Evolutionary conservation across 1,140 invertebrate species (phyloP).

Genomic region (Chironomus striatipennis): DNA sequence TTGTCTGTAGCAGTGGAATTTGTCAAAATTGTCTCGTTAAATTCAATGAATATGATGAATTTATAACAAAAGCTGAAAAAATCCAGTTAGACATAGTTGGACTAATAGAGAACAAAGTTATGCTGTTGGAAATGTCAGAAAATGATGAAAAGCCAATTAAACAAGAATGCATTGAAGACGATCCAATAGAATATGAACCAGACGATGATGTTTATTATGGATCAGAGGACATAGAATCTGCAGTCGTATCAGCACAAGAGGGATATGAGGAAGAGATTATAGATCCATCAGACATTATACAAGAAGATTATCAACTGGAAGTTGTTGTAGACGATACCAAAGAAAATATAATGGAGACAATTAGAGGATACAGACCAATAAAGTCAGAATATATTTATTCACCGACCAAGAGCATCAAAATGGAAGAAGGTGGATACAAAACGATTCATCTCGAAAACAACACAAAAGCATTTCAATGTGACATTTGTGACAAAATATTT

Average conservation of each 20-base stretch:
- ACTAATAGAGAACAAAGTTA: not conserved
- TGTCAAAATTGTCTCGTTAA: slow-evolving; percentile 1
- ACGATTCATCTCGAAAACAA: not conserved
- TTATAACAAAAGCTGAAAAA: not conserved
- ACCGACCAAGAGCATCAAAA: not conserved
- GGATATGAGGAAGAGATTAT: not conserved
- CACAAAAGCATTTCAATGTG: not conserved
- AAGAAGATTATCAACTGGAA: not conserved
- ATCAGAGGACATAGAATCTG: not conserved
- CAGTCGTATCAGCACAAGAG: not conserved
- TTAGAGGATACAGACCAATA: not conserved
- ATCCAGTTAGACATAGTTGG: not conserved
- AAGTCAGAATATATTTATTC: not conserved
- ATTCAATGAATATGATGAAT: slow-evolving; percentile 18
- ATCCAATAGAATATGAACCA: not conserved
- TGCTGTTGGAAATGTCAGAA: not conserved
- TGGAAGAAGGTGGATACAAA: not conserved
- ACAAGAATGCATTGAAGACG: not conserved
- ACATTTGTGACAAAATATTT: not conserved
- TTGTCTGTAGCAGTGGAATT: not conserved
- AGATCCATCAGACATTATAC: not conserved
- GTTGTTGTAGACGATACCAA: not conserved
- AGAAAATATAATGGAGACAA: not conserved
- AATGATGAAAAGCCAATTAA: not conserved
- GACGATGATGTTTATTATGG: not conserved